Conservation (phyloP, 2,797 vertebrate species). For the Tragopan temminckii region DNA sequence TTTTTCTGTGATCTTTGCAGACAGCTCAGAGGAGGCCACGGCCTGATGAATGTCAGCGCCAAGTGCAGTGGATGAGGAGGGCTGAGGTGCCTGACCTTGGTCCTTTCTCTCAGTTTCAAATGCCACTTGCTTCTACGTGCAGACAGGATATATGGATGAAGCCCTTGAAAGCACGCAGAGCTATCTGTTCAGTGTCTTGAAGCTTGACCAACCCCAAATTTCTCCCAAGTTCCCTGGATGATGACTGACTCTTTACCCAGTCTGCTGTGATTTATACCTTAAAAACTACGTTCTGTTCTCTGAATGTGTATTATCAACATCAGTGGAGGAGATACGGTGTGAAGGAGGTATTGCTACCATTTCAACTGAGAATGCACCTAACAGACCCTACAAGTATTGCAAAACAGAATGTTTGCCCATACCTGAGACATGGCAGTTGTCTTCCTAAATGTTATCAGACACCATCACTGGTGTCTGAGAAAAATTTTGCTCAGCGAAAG, state of each 20-base stretch:
- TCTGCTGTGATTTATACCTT: neutral
- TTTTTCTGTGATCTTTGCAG: neutral
- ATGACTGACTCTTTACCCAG: neutral
- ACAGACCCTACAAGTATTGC: rapidly evolving
- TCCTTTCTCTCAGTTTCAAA: neutral
- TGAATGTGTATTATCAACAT: neutral
- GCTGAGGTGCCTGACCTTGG: neutral
- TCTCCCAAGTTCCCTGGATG: neutral
- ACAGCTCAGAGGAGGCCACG: neutral
- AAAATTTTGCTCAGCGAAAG: neutral
- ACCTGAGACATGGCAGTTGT: neutral
- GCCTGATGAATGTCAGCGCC: neutral
- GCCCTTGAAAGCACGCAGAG: neutral
- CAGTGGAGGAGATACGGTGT: neutral
- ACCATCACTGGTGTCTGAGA: neutral
- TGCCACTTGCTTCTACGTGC: neutral
- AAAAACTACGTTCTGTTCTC: neutral
- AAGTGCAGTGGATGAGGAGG: neutral
- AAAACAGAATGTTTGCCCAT: neutral
- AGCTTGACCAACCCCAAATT: neutral
- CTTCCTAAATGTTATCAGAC: neutral
- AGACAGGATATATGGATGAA: neutral
- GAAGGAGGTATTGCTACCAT: neutral
- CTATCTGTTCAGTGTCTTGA: neutral
- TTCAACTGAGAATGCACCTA: neutral